Percentiles rank a stretch among this genome's conserved stretches.
phyloP scores from a whole-genome alignment of 2,113 vertebrate genomes.

The Prochilodus magdalenae region DNA sequence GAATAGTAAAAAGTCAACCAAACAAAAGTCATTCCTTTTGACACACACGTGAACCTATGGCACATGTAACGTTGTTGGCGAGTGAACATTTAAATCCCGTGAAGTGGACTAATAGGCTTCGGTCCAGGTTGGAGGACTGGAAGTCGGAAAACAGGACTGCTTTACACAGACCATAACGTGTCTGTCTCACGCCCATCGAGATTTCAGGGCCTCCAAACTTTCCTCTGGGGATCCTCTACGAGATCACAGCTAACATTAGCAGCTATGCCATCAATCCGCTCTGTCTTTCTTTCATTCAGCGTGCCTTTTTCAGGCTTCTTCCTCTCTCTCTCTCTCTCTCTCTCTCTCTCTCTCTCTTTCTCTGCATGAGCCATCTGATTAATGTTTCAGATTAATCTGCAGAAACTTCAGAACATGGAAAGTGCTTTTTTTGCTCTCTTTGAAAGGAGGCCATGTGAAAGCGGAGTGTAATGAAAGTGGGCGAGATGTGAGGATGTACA shows the following conservation, averaged over 20 bases:
- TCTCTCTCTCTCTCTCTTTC: neutral
- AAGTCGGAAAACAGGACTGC: too few relatives aligned
- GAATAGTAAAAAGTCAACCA: too few relatives aligned
- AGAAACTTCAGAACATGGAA: constrained; percentile 60
- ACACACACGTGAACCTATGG: too few relatives aligned
- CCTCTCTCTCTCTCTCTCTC: neutral
- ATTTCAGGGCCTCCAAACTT: constrained; percentile 20
- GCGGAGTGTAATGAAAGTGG: constrained; percentile 54
- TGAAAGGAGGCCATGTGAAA: constrained; percentile 52
- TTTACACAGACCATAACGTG: neutral
- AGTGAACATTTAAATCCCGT: too few relatives aligned
- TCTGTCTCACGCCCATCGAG: neutral
- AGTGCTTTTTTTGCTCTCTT: constrained; percentile 54
- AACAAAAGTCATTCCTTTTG: too few relatives aligned
- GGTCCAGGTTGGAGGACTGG: too few relatives aligned
- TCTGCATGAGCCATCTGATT: constrained; percentile 19
- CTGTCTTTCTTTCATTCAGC: neutral
- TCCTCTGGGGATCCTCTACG: constrained; percentile 13
- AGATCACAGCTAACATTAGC: constrained; percentile 22
- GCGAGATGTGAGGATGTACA: constrained; percentile 53
- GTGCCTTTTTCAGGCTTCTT: neutral
- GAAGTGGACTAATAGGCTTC: too few relatives aligned
- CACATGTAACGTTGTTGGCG: too few relatives aligned
- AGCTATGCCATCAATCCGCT: neutral
- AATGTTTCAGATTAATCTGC: constrained; percentile 65